Base-by-base conservation (phyloP, 2,888 invertebrate genomes). In the Schizaphis graminum region DNA sequence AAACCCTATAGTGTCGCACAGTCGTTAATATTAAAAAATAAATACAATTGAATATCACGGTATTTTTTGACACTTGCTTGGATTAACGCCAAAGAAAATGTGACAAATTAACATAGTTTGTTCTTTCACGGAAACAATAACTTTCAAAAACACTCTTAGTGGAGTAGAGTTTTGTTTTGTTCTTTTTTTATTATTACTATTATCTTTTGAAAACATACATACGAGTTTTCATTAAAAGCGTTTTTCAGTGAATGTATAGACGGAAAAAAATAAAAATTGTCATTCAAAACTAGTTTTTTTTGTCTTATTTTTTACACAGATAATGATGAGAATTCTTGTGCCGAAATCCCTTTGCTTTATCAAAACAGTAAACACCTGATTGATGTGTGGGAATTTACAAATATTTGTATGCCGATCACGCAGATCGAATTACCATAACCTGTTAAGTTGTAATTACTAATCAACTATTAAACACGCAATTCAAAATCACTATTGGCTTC, bases 81-180 rank as follows among this genome's bases (percentile, higher is more conserved):
- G 87, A 26, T 21, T 8, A 21, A 61, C 0, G 26, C 92, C 92
- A 92, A 49, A 67, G 47, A 92, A 87, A 53, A 67, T 67, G 49
- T 61, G 87, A 92, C 61, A 92, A 92, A 92, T 92, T 92, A 92
- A 88, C 87, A 53, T 88, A 88, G 92, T 92, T 92, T 84, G 84
- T 85, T 61, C 86, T 92, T 61, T 35, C 13, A 61, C 87, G 87
- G 49, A 88, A 88, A 87, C 67, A 88, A 87, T 87, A 67, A 87
- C 87, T 92, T 87, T 87, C 87, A 88, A 44, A 87, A 47, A 67
- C 49, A 88, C 87, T 87, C 5, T 13, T 28, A 5, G 8, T 28
- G 26, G 11, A 90, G 26, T 26, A 44, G 28, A 84, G 10, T 77
- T 77, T 77, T 67, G 61, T 77, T 77, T 77, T 35, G 77, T 77